Conservation (phyloP, 2,113 vertebrate genomes). For the Coptodon bakossiorum region DNA sequence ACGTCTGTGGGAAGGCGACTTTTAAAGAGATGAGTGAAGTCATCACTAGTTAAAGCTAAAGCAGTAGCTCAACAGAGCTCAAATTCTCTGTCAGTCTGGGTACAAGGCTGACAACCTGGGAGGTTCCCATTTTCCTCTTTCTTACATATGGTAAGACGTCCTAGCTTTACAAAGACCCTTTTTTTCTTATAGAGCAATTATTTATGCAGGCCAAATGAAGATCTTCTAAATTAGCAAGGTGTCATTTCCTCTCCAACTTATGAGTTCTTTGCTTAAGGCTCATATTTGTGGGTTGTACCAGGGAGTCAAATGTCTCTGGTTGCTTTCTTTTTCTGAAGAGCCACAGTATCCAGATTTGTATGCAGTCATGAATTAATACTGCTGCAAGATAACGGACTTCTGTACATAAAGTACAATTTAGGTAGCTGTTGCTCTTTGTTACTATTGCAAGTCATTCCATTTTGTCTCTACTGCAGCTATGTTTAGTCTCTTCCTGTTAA, state of each 20-base stretch:
- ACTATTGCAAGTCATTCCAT: neutral
- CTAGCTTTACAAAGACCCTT: neutral
- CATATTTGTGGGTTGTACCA: neutral
- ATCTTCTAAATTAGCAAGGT: neutral
- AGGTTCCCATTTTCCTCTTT: neutral
- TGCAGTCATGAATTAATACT: neutral
- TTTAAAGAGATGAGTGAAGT: neutral
- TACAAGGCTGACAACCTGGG: neutral
- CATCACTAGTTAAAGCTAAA: neutral
- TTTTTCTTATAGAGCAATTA: neutral
- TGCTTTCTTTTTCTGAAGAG: neutral
- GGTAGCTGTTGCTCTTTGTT: neutral
- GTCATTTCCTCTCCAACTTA: neutral
- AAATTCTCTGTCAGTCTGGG: neutral
- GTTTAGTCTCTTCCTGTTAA: neutral
- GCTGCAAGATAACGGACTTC: neutral
- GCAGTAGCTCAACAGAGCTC: neutral
- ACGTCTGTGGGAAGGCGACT: neutral
- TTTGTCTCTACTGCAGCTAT: neutral
- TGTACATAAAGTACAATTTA: neutral
- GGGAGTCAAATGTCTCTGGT: neutral
- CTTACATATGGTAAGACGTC: neutral
- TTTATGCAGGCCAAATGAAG: neutral
- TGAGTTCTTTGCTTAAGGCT: neutral
- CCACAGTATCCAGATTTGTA: neutral